These are phyloP conservation scores for Chiridota heheva DNA, from an alignment of 35 echinoderm and acorn worm species.

Conservation along the genomic window DNA sequence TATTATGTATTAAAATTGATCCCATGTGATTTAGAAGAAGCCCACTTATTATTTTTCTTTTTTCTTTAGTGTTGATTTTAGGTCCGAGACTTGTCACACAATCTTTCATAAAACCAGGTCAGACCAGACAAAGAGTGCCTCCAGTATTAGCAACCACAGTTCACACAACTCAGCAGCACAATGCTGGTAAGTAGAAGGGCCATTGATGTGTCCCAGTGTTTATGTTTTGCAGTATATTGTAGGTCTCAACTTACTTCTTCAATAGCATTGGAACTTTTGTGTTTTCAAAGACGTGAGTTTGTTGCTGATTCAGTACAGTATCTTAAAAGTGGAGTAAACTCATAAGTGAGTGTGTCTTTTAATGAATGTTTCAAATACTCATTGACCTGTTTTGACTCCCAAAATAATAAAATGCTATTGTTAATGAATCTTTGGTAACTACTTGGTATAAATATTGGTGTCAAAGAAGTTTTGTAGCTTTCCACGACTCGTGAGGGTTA, in stretches of 20 bases:
- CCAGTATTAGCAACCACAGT: constrained; percentile 25
- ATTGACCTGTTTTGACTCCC: too few species aligned
- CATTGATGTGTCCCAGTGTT: not conserved
- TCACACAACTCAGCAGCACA: constrained; percentile 62
- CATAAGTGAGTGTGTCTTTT: not conserved
- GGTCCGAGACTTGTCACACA: constrained; percentile 63
- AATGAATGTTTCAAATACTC: too few species aligned
- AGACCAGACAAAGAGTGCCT: too few species aligned
- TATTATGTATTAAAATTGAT: too few species aligned
- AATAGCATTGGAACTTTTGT: not conserved
- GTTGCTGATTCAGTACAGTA: not conserved
- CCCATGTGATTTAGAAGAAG: too few species aligned
- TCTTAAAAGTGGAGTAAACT: not conserved
- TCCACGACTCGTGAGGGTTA: too few species aligned
- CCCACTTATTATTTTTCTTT: constrained; percentile 6
- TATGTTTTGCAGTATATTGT: not conserved
- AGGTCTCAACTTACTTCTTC: not conserved
- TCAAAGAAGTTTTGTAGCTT: too few species aligned
- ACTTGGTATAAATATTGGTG: too few species aligned
- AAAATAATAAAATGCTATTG: too few species aligned
- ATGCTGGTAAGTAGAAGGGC: constrained; percentile 6
- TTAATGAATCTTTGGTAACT: too few species aligned
- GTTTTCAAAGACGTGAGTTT: not conserved
- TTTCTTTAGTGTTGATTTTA: constrained; percentile 13
- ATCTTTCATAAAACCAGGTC: constrained; percentile 61